phyloP scores from a whole-genome alignment of 2,113 vertebrate genomes.

The Xiphorhynchus elegans region DNA sequence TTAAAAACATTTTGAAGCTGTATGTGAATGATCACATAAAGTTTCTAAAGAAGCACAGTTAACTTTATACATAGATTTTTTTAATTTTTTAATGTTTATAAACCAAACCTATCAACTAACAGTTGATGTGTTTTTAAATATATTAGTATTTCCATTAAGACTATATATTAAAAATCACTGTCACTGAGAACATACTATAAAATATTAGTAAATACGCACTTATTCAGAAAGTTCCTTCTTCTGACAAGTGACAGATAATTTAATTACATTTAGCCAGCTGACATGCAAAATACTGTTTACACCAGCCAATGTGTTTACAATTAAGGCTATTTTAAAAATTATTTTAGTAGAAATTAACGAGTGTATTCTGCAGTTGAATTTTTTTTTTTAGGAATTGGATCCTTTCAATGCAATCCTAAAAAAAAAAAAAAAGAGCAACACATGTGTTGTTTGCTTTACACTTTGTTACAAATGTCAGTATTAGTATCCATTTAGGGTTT shows the following conservation, averaged over 20 bases:
- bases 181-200: not conserved
- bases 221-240: not conserved
- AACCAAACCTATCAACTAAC: constrained; percentile 39
- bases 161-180: not conserved
- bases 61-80: constrained; percentile 74
- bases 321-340: not conserved
- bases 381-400: not conserved
- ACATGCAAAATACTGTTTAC: constrained; percentile 5
- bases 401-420: not conserved
- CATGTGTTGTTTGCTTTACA: not conserved
- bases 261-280: not conserved
- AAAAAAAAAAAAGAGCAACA: not conserved
- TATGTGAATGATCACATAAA: constrained; percentile 44
- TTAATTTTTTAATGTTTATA: constrained; percentile 74
- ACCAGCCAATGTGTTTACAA: constrained; percentile 18
- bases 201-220: not conserved
- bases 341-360: not conserved
- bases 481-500: constrained; percentile 38
- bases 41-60: constrained; percentile 76
- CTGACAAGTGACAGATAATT: not conserved
- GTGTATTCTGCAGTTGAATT: not conserved
- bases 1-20: constrained; percentile 50
- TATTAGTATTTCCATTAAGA: constrained; percentile 63
- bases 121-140: constrained; percentile 66
- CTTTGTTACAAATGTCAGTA: constrained; percentile 58